phyloP scores from a whole-genome alignment of 1,140 invertebrate genomes.

The Diabrotica undecimpunctata region DNA sequence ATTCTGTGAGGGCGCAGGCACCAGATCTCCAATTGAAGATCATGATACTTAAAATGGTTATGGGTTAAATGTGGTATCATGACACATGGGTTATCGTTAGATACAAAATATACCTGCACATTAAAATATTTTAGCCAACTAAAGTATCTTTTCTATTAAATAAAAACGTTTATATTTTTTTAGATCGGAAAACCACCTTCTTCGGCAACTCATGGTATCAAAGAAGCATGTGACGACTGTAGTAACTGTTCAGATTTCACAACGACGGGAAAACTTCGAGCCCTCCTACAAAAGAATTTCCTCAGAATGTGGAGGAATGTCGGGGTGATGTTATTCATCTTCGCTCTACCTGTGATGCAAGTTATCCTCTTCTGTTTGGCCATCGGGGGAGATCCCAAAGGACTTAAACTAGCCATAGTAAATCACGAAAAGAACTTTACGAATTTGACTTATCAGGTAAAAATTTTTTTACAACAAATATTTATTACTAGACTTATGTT shows the following conservation, averaged over 20 bases:
- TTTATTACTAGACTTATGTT: too few relatives aligned
- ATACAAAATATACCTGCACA: too few relatives aligned
- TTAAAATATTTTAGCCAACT: too few relatives aligned
- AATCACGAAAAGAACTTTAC: slow-evolving; percentile 72
- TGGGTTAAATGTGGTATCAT: too few relatives aligned
- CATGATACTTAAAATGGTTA: too few relatives aligned
- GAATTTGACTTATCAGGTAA: slow-evolving; percentile 49
- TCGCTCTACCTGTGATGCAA: slow-evolving; percentile 86
- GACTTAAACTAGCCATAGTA: slow-evolving; percentile 78
- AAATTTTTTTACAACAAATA: not conserved
- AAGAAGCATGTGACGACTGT: slow-evolving; percentile 41
- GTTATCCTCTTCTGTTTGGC: slow-evolving; percentile 92
- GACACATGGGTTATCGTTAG: too few relatives aligned
- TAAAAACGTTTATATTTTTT: slow-evolving; percentile 6
- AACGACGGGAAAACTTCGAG: slow-evolving; percentile 49
- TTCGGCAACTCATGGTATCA: slow-evolving; percentile 31
- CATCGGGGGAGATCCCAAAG: slow-evolving; percentile 85
- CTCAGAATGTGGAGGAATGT: slow-evolving; percentile 87
- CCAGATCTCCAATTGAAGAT: too few relatives aligned
- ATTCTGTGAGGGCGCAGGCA: too few relatives aligned
- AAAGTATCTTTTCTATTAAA: not conserved
- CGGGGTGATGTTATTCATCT: slow-evolving; percentile 84
- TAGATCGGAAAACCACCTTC: slow-evolving; percentile 27
- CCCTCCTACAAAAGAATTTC: slow-evolving; percentile 89
- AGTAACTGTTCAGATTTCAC: slow-evolving; percentile 48